Evolutionary conservation across 1,140 invertebrate genomes (phyloP).

Genomic region (Zaprionus davidi): DNA sequence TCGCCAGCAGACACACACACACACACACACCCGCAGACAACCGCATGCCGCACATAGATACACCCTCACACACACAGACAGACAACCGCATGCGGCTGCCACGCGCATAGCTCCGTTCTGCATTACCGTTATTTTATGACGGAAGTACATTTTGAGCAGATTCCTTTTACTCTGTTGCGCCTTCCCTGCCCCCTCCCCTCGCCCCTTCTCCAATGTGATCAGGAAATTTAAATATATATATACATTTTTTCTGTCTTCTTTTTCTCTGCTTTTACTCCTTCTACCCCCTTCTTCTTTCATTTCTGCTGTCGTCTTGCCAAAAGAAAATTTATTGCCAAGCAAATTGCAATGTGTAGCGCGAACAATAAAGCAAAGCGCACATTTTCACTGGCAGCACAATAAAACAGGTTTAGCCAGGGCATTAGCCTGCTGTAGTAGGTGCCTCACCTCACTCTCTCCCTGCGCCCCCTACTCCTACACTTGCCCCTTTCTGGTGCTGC

Average conservation of each 20-base stretch:
- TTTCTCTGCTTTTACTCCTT: conserved; percentile 52
- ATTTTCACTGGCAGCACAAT: conserved; percentile 43
- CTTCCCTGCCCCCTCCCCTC: background rate
- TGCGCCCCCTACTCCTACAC: background rate
- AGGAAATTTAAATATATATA: conserved; percentile 11
- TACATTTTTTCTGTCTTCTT: conserved; percentile 53
- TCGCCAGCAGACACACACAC: conserved; percentile 22
- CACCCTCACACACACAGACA: conserved; percentile 11
- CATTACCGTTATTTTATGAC: conserved; percentile 81
- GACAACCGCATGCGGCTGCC: background rate
- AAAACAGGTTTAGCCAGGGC: conserved; percentile 43
- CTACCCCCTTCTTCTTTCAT: conserved; percentile 54
- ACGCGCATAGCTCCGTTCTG: conserved; percentile 51
- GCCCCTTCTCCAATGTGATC: background rate
- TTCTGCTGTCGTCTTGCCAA: conserved; percentile 64
- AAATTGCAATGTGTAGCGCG: conserved; percentile 61
- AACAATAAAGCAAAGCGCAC: conserved; percentile 40
- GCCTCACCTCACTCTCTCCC: background rate
- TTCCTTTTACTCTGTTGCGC: conserved; percentile 56
- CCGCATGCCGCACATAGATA: background rate
- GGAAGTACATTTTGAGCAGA: conserved; percentile 80
- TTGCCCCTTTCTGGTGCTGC: background rate
- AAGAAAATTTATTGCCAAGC: conserved; percentile 67
- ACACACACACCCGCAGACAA: background rate
- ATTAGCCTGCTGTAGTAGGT: conserved; percentile 28